Base-by-base conservation (phyloP, 1,140 invertebrate species). In the Ganaspis sp. region DNA sequence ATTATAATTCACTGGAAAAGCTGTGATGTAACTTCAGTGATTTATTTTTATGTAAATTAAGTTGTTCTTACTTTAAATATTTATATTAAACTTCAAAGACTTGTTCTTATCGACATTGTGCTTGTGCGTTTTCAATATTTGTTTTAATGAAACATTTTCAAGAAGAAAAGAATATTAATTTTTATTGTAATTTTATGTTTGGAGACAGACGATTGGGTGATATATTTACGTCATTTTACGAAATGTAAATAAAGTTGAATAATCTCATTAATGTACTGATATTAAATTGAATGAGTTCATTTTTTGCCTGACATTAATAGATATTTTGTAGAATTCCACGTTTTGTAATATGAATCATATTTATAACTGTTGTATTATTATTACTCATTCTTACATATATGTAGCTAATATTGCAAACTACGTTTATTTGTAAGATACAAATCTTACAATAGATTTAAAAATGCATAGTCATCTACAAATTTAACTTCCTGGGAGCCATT, bases 361-460 rank as follows among this genome's bases (percentile, higher is more conserved):
- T 15, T 49, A 17, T 49, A 49, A 17, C 3, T 15, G 5, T 40
- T 49, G 45, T n/a, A 8, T 49, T 49, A 9, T 45, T 45, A 49
- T 49, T 49, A 49, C 45, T 49, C 45, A 49, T 49, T 49, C n/a
- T 49, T 49, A 49, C 45, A 49, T 17, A 49, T 17, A 49, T n/a
- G 45, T n/a, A 49, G n/a, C 45, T 49, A 49, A 49, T 17, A 49
- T 49, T 49, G 29, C 29, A 34, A 17, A 8, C 45, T 64, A 23
- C 38, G 15, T 64, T 74, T 34, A 53, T 19, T 23, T 29, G 4
- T 37, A 11, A n/a, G 21, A 12, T 54, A 21, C 45, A 17, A 73
- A 69, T 26, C 4, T 58, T 40, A 26, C 21, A 71, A 71, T 12
- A 42, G n/a, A 71, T 45, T 23, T 29, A 69, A 69, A 69, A 69